A percentile compares a stretch with the other conserved stretches of the same genome.
These are phyloP conservation scores for silkworm (Bombyx mori) DNA, from an alignment of 1,140 invertebrate genomes.

Conservation along the genomic window ASM3026992v2 NC_085117.1:16847001-16847500, in stretches of 20 bases:
- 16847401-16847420: slow-evolving; percentile 10
- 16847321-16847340: slow-evolving; percentile 11
- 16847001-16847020: slow-evolving; percentile 97
- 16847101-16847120: slow-evolving; percentile 99
- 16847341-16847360: slow-evolving; percentile 24
- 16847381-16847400: too few species aligned
- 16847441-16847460: slow-evolving; percentile 15
- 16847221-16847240: background rate
- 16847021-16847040: slow-evolving; percentile 99
- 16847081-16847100: slow-evolving; percentile 99
- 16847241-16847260: background rate
- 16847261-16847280: background rate
- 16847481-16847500: too few species aligned
- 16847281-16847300: too few species aligned
- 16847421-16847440: slow-evolving; percentile 41
- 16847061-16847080: slow-evolving; percentile 92
- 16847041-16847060: slow-evolving; percentile 95
- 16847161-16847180: slow-evolving; percentile 80
- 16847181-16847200: slow-evolving; percentile 60
- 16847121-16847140: slow-evolving; percentile 81
- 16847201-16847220: slow-evolving; percentile 44
- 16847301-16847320: too few species aligned
- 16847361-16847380: slow-evolving; percentile 22
- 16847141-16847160: slow-evolving; percentile 98
- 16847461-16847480: too few species aligned